phyloP scores from a whole-genome alignment of 2,797 vertebrate genomes.

The Kryptolebias ocellatus region DNA sequence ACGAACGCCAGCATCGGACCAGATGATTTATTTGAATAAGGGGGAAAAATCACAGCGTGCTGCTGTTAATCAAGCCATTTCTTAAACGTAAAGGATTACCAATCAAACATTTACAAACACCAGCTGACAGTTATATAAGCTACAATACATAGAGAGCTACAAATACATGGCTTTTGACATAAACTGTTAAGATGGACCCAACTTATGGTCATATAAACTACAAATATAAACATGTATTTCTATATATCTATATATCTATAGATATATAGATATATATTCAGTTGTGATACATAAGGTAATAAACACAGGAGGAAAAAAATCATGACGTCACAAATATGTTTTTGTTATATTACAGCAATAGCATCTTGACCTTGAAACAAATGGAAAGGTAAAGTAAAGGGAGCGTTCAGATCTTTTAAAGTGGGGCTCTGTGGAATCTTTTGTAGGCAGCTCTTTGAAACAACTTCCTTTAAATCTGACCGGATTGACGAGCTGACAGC shows the following conservation, averaged over 20 bases:
- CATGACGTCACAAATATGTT: conserved; percentile 11
- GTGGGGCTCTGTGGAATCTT: too few relatives aligned
- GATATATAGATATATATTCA: conserved; percentile 1
- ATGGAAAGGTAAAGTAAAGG: conserved; percentile 11
- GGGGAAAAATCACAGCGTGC: not conserved
- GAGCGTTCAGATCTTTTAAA: too few relatives aligned
- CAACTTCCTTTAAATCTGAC: too few relatives aligned
- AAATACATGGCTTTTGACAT: conserved; percentile 22
- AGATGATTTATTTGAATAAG: not conserved
- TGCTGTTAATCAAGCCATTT: conserved; percentile 4
- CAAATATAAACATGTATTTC: not conserved
- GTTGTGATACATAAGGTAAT: not conserved
- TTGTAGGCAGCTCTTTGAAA: too few relatives aligned
- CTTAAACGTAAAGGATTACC: not conserved
- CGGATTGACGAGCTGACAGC: too few relatives aligned
- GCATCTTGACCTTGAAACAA: conserved; percentile 12
- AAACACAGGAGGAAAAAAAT: not conserved
- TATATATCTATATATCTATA: too few relatives aligned
- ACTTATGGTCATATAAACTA: not conserved
- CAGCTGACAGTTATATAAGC: not conserved
- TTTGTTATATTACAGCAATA: conserved; percentile 13
- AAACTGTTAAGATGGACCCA: not conserved
- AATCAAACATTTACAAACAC: conserved; percentile 8
- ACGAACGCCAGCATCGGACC: not conserved
- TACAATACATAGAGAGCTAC: conserved; percentile 13